Conservation (phyloP, 2,888 invertebrate genomes). For the Chrysotoxum bicinctum region DNA sequence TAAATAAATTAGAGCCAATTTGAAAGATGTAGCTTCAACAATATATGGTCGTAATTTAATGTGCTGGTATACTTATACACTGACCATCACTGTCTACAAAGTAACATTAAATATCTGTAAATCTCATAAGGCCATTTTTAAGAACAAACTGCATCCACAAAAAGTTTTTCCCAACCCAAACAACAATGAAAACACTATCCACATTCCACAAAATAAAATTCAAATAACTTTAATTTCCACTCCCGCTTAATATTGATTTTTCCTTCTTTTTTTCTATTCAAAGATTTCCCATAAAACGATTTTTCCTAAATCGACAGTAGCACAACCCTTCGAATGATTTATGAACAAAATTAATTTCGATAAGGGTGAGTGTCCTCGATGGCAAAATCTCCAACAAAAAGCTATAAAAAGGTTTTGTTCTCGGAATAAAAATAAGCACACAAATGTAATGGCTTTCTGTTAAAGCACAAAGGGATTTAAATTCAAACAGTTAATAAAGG, state of each 20-base stretch:
- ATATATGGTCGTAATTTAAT: too few species aligned
- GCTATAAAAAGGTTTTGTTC: conserved; percentile 60
- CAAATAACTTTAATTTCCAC: not conserved
- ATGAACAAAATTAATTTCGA: conserved; percentile 51
- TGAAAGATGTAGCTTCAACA: too few species aligned
- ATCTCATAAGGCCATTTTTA: too few species aligned
- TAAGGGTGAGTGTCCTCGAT: conserved; percentile 75
- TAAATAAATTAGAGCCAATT: too few species aligned
- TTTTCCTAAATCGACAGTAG: conserved; percentile 72
- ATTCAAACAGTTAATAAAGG: conserved; percentile 12
- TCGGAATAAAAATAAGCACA: conserved; percentile 32
- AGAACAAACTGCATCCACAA: not conserved
- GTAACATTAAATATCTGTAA: too few species aligned
- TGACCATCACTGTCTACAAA: too few species aligned
- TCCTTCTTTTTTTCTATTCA: not conserved
- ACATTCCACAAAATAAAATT: conserved; percentile 14
- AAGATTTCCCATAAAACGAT: conserved; percentile 25
- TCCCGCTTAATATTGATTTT: conserved; percentile 51
- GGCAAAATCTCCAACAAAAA: conserved; percentile 19
- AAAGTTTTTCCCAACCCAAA: conserved; percentile 7
- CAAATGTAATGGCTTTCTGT: conserved; percentile 8
- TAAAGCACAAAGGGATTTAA: conserved; percentile 45
- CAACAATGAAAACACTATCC: not conserved
- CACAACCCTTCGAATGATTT: conserved; percentile 74
- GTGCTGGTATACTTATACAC: too few species aligned